Evolutionary conservation across 2,888 invertebrate genomes (phyloP), one percentile per base, ranked within the genome.

Genomic region (Laothoe populi): DNA sequence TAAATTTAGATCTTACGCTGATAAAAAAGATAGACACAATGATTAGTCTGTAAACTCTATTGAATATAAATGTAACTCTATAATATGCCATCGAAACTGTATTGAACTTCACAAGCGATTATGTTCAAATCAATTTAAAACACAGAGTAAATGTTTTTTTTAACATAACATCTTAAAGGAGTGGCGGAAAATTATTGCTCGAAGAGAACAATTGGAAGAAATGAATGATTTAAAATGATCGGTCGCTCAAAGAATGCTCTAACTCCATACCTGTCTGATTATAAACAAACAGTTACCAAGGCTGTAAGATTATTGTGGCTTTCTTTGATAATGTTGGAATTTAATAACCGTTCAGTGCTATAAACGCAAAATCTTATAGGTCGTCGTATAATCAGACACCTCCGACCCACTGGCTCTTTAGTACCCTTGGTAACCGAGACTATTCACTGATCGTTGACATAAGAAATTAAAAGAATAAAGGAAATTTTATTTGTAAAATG

Each of bases 371-470:
- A 65, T 66, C 61, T 45, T n/a, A 59, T 62, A 67, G 72, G 68
- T 66, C 66, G 63, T 13, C 58, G 62, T 46, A 69, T 71, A 72
- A 65, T 63, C 45, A 40, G 24, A 61, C 61, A 68, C 68, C 62
- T 66, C 61, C 65, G 61, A 63, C 64, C 66, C 58, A 57, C 59
- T 67, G 65, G 48, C 58, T 58, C 40, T 45, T n/a, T 45, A 42
- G 49, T 31, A 40, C 24, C 24, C 42, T 24, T 44, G 7, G 42
- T 3, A 8, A 21, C 24, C 0, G 5, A 19, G 35, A 31, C 31
- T 45, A 19, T 45, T 26, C 19, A n/a, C n/a, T 23, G 45, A 35
- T 21, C 35, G n/a, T 58, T 23, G 19, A 10, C 11, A 31, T 31
- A 16, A 11, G 31, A 7, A 31, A 35, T 53, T 21, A 19, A 16